A percentile compares a stretch with the other conserved stretches of the same genome.
Conservation (phyloP, 2,797 vertebrate species). For the Propithecus deckenii region DNA sequence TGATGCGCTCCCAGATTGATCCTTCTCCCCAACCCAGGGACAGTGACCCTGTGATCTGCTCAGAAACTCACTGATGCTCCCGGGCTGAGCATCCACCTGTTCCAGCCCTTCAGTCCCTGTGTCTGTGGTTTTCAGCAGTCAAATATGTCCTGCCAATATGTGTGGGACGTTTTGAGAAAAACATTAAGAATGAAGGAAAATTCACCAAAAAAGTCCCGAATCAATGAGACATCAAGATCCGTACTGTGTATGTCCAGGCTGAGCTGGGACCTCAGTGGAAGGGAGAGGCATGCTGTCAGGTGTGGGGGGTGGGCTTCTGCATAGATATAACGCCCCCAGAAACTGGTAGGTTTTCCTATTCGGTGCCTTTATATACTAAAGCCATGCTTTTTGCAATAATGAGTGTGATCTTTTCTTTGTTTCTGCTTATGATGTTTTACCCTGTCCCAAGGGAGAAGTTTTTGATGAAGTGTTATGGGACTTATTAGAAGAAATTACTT, state of each 20-base stretch:
- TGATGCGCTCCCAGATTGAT: not conserved
- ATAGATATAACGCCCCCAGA: not conserved
- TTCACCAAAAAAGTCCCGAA: not conserved
- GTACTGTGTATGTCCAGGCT: not conserved
- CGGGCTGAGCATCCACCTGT: not conserved
- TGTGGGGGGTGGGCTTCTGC: not conserved
- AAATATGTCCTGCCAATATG: not conserved
- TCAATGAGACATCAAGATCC: not conserved
- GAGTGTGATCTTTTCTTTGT: not conserved
- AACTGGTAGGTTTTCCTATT: not conserved
- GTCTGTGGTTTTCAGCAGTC: not conserved
- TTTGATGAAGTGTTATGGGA: not conserved
- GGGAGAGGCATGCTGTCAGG: not conserved
- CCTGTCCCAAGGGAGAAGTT: not conserved
- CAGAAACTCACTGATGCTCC: not conserved
- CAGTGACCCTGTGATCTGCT: not conserved
- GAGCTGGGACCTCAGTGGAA: not conserved
- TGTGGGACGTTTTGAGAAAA: not conserved
- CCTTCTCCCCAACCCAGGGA: not conserved
- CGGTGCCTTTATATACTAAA: not conserved
- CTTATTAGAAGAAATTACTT: not conserved
- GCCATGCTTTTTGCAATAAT: not conserved
- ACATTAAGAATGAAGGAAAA: not conserved
- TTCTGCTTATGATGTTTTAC: not conserved
- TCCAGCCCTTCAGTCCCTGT: not conserved